Percentiles rank a stretch among this genome's conserved stretches.
phyloP scores from a whole-genome alignment of 2,888 invertebrate species.

The Lasioglossum zephyrum region DNA sequence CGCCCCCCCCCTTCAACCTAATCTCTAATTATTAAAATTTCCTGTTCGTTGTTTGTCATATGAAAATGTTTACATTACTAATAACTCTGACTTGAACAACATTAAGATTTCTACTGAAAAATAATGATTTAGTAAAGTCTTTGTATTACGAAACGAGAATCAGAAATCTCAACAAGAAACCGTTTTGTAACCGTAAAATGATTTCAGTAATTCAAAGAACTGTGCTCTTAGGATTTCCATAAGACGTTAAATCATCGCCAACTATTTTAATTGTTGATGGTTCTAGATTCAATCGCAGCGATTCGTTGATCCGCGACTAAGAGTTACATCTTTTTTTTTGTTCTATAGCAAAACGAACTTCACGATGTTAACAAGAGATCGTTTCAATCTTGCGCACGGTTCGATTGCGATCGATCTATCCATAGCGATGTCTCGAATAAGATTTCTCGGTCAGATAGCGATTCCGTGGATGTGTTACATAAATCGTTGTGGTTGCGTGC shows the following conservation, averaged over 20 bases:
- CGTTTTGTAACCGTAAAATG: not conserved
- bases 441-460: slow-evolving; percentile 23
- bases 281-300: not conserved
- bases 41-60: too few relatives aligned
- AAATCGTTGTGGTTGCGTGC: slow-evolving; percentile 33
- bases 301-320: not conserved
- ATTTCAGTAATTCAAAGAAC: not conserved
- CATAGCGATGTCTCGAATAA: not conserved
- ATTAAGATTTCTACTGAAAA: too few relatives aligned
- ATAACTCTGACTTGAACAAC: too few relatives aligned
- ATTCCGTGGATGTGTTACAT: slow-evolving; percentile 31
- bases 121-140: too few relatives aligned
- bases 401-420: slow-evolving; percentile 11
- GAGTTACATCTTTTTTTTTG: not conserved
- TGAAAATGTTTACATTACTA: too few relatives aligned
- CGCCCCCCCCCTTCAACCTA: too few relatives aligned
- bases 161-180: not conserved
- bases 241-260: not conserved
- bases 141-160: too few relatives aligned
- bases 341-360: not conserved
- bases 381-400: slow-evolving; percentile 9
- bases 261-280: not conserved
- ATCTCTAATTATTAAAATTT: too few relatives aligned
- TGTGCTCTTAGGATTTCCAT: not conserved
- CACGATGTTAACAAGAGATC: not conserved